phyloP scores from a whole-genome alignment of 2,797 vertebrate species.

The Phrynocephalus guinanensis region DNA sequence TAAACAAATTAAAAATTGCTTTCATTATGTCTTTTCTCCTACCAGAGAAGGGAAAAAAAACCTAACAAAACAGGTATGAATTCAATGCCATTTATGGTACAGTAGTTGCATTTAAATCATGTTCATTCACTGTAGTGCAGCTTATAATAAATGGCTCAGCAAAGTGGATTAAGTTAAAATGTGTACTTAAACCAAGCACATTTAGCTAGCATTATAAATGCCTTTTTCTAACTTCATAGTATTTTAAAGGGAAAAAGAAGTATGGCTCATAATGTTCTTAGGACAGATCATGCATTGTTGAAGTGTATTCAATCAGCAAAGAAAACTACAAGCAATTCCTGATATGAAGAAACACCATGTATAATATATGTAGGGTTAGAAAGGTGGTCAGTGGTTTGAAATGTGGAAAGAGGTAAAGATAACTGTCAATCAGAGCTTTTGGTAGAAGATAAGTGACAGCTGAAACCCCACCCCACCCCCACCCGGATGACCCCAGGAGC shows the following conservation, averaged over 20 bases:
- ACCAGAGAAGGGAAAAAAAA: constrained; percentile 11
- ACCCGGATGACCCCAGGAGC: too few relatives aligned
- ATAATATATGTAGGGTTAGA: too few relatives aligned
- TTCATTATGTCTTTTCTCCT: constrained; percentile 9
- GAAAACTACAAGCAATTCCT: too few relatives aligned
- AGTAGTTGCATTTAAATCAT: neutral
- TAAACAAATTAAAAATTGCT: constrained; percentile 11
- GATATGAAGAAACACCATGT: too few relatives aligned
- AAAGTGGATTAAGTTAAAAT: neutral
- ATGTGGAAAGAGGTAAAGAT: too few relatives aligned
- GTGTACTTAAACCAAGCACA: neutral
- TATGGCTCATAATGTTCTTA: neutral
- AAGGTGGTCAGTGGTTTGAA: too few relatives aligned
- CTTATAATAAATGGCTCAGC: neutral
- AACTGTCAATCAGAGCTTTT: too few relatives aligned
- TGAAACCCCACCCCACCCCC: too few relatives aligned
- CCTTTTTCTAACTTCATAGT: neutral
- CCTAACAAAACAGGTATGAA: neutral
- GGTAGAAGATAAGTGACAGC: too few relatives aligned
- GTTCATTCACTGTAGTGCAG: neutral
- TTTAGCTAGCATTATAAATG: neutral
- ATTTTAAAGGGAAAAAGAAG: too few relatives aligned
- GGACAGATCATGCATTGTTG: too few relatives aligned
- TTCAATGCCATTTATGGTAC: neutral
- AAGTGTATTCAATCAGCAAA: too few relatives aligned